These are phyloP conservation scores for Drosophila yakuba DNA, from an alignment of 1,140 invertebrate species.

Conservation along the genomic window DNA sequence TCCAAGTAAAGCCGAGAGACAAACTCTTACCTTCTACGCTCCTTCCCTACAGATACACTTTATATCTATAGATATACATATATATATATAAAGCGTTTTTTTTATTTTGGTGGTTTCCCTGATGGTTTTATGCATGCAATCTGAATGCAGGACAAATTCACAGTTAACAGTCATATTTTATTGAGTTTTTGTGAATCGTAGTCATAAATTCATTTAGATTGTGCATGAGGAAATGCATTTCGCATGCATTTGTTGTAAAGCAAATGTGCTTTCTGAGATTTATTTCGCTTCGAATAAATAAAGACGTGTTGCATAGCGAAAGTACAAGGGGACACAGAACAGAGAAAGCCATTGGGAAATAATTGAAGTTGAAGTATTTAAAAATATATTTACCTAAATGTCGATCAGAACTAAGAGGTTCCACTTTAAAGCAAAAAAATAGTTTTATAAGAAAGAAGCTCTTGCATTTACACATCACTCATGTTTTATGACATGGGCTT, in stretches of 20 bases:
- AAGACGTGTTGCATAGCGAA: neutral
- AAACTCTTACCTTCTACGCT: conserved; percentile 25
- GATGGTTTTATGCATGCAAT: conserved; percentile 73
- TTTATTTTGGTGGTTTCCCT: conserved; percentile 36
- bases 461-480: conserved; percentile 4
- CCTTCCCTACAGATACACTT: neutral
- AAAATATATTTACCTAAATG: neutral
- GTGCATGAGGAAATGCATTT: conserved; percentile 43
- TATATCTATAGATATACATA: conserved; percentile 1
- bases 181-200: conserved; percentile 51
- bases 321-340: too few species aligned
- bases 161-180: conserved; percentile 64
- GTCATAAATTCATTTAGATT: conserved; percentile 64
- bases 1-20: conserved; percentile 39
- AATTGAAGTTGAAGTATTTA: neutral
- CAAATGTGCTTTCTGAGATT: conserved; percentile 27
- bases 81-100: conserved; percentile 5
- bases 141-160: conserved; percentile 35
- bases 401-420: neutral
- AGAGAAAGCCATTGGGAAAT: neutral
- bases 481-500: conserved; percentile 14
- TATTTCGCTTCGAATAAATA: conserved; percentile 14
- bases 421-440: neutral
- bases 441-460: neutral
- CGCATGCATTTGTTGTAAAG: conserved; percentile 39